These are phyloP conservation scores for Sympetrum striolatum DNA, from an alignment of 2,888 invertebrate species.

Conservation along the genomic window DNA sequence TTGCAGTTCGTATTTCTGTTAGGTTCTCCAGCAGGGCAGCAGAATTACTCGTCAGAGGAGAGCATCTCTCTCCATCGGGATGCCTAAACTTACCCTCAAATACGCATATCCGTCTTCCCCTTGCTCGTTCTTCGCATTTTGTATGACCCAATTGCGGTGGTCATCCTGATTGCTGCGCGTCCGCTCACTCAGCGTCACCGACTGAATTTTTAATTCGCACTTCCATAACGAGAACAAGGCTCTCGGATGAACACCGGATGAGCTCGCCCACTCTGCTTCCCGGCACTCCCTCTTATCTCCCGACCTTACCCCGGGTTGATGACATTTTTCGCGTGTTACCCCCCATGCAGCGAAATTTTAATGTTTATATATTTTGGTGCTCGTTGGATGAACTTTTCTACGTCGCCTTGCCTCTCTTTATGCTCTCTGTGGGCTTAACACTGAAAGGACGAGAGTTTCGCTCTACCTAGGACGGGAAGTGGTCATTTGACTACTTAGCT, in stretches of 20 bases:
- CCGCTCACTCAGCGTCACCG: not conserved
- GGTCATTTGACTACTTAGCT: too few relatives aligned
- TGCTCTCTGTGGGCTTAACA: too few relatives aligned
- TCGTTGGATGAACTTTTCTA: not conserved
- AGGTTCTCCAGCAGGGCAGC: too few relatives aligned
- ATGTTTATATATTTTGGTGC: not conserved
- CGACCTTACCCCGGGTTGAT: not conserved
- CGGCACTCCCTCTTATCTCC: not conserved
- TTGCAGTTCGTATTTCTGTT: too few relatives aligned
- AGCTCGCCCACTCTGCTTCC: not conserved
- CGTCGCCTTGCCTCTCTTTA: too few relatives aligned
- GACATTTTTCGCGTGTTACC: not conserved
- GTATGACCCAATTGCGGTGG: not conserved
- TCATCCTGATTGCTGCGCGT: not conserved
- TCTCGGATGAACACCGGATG: not conserved
- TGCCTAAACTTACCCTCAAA: too few relatives aligned
- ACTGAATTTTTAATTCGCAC: not conserved
- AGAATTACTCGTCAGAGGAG: too few relatives aligned
- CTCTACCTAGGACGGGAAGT: not conserved
- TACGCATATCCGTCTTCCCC: not conserved
- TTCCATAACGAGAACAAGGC: not conserved
- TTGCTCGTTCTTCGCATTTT: not conserved
- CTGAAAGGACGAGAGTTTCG: not conserved
- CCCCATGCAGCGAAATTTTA: not conserved
- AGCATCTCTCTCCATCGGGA: too few relatives aligned